Evolutionary conservation across 2,113 vertebrate species (phyloP), one percentile per base, ranked within the genome.

Genomic region (Potamarius usumacintae): DNA sequence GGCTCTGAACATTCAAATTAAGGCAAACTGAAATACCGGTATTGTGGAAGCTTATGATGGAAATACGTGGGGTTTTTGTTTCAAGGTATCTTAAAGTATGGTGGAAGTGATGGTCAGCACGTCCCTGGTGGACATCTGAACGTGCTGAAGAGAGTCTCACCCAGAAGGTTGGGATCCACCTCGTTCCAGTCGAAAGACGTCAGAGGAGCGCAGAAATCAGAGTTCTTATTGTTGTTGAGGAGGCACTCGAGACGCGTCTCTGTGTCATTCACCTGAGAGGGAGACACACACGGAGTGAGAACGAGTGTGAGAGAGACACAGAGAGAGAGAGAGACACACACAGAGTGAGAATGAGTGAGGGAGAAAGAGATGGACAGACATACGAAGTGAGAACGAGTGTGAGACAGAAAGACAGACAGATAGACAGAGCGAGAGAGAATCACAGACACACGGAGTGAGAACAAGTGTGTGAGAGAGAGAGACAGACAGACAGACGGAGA

Each of bases 121-220:
- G 2, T 20, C 69, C 3, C 42, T 50, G 71, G 42, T 48, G 8
- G 18, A 48, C 34, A 9, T n/a, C 25, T 0, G 27, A 55, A 80
- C 5, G 9, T 5, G 22, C 52, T 1, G 1, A 6, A 48, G 7
- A 20, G 82, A 52, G 2, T 89, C 95, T 96, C 93, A 99, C 98
- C 98, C 58, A 99, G 94, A 85, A 99, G 95, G 93, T 99, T 99
- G 71, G 98, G 98, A 91, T 99, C 98, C 78, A 99, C 98, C 92
- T 99, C 98, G 81, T 99, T 99, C 98, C 98, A 99, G 94, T 99
- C 98, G 91, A 99, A 99, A 10, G 98, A 99, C 11, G 98, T 99
- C 90, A 99, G 95, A 0, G 98, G 98, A 58, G 98, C 98, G 85
- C 98, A 99, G 96, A 99, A 99, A 92, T 99, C 98, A 0, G 98